Evolutionary conservation across 1,140 invertebrate species (phyloP).

Genomic region (Drosophila kurseongensis): DNA sequence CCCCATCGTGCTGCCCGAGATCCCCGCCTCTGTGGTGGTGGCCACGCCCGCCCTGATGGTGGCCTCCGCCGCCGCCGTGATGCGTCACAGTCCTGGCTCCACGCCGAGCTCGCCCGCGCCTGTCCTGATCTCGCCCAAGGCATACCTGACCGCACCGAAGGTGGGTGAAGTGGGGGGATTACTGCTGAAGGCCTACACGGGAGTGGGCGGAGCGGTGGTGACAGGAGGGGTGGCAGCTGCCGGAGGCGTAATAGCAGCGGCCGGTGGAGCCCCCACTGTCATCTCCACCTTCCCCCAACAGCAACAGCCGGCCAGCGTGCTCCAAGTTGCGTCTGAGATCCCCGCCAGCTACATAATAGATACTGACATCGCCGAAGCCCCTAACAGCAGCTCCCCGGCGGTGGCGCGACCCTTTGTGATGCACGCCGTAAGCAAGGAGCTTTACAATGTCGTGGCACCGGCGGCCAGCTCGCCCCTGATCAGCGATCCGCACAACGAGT

Average conservation of each 20-base stretch:
- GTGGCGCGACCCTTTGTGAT: constrained; percentile 44
- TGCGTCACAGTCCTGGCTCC: constrained; percentile 51
- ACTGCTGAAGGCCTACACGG: constrained; percentile 44
- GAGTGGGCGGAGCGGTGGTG: constrained; percentile 3
- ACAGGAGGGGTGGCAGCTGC: background rate
- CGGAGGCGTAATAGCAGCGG: background rate
- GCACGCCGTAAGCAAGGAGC: constrained; percentile 45
- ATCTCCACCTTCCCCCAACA: constrained; percentile 7
- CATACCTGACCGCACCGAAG: constrained; percentile 8
- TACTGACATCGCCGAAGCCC: background rate
- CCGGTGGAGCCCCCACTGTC: constrained; percentile 1
- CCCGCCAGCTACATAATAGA: constrained; percentile 11
- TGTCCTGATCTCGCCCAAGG: constrained; percentile 39
- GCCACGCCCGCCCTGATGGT: constrained; percentile 44
- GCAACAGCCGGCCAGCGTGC: constrained; percentile 2
- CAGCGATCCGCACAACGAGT: constrained; percentile 84
- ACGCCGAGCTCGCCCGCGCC: constrained; percentile 13
- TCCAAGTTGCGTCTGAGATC: background rate
- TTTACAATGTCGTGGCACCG: constrained; percentile 34
- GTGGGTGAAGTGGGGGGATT: constrained; percentile 12
- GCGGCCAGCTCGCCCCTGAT: constrained; percentile 56
- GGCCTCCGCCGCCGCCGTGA: constrained; percentile 33
- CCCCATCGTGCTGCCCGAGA: constrained; percentile 74
- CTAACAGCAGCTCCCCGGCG: constrained; percentile 4
- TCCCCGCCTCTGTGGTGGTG: constrained; percentile 75